phyloP scores from a whole-genome alignment of 2,113 vertebrate genomes.

The Eulemur rufifrons region DNA sequence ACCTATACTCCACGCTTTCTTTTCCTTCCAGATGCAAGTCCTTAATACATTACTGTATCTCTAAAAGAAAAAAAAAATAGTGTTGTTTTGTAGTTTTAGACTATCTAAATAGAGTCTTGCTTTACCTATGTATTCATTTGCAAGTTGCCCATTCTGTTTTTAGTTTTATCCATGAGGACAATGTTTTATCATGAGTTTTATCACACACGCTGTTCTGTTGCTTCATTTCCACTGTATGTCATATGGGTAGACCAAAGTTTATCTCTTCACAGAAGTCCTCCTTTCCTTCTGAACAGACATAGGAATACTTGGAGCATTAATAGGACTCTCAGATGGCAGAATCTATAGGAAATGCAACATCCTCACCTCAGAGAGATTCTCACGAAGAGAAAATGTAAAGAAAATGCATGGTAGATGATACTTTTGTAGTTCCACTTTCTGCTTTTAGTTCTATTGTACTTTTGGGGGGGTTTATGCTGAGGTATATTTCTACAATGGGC shows the following conservation, averaged over 20 bases:
- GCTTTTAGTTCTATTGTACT: not conserved
- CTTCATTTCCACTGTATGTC: not conserved
- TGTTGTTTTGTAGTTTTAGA: not conserved
- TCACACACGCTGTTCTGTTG: not conserved
- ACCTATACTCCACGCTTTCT: not conserved
- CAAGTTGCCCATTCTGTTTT: not conserved
- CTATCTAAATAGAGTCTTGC: not conserved
- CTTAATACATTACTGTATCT: not conserved
- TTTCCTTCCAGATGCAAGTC: not conserved
- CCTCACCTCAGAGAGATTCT: not conserved
- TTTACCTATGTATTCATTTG: not conserved
- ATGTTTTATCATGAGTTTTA: not conserved
- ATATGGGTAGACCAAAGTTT: not conserved
- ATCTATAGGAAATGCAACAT: not conserved
- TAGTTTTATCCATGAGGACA: not conserved
- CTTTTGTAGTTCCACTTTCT: not conserved
- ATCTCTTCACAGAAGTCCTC: not conserved
- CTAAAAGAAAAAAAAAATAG: not conserved
- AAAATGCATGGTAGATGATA: not conserved
- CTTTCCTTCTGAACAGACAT: not conserved
- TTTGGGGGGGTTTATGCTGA: not conserved
- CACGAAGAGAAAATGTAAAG: not conserved
- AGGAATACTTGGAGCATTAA: not conserved
- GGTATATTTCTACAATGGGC: not conserved
- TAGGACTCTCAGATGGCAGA: not conserved